These are phyloP conservation scores for Ips typographus DNA, from an alignment of 1,140 invertebrate species.

Conservation along the genomic window DNA sequence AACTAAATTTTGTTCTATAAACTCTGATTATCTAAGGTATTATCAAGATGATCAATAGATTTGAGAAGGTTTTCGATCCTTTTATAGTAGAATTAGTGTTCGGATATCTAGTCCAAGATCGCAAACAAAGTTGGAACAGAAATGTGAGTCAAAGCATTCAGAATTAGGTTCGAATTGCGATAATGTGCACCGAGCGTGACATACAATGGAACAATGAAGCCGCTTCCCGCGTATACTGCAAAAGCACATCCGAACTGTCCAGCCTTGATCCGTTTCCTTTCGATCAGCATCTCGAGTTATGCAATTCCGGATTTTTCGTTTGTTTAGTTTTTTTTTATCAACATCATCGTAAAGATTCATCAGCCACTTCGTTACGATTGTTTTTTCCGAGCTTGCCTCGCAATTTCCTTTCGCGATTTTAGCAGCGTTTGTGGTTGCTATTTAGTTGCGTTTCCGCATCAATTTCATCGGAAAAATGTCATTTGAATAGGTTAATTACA, in stretches of 20 bases:
- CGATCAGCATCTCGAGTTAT: constrained; percentile 26
- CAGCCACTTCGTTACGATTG: constrained; percentile 10
- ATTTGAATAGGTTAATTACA: too few species aligned
- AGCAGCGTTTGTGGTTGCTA: not conserved
- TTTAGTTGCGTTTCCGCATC: too few species aligned
- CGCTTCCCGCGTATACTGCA: constrained; percentile 13
- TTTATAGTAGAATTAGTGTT: too few species aligned
- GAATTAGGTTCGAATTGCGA: constrained; percentile 25
- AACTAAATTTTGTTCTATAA: too few species aligned
- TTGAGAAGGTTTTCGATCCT: too few species aligned
- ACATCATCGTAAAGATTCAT: constrained; percentile 23
- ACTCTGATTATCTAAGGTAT: too few species aligned
- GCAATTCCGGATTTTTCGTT: constrained; percentile 28
- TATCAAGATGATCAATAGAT: too few species aligned
- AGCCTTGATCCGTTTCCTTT: constrained; percentile 33
- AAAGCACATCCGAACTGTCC: constrained; percentile 17
- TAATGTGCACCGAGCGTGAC: constrained; percentile 28
- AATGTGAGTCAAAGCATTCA: too few species aligned
- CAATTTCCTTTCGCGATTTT: constrained; percentile 9
- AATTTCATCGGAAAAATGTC: too few species aligned
- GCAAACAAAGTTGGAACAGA: constrained; percentile 4
- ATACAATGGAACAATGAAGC: constrained; percentile 25
- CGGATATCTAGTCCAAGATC: too few species aligned
- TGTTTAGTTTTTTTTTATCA: constrained; percentile 10
- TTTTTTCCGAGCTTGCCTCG: constrained; percentile 1